Conservation (phyloP, 2,113 vertebrate species). For the Egretta garzetta region DNA sequence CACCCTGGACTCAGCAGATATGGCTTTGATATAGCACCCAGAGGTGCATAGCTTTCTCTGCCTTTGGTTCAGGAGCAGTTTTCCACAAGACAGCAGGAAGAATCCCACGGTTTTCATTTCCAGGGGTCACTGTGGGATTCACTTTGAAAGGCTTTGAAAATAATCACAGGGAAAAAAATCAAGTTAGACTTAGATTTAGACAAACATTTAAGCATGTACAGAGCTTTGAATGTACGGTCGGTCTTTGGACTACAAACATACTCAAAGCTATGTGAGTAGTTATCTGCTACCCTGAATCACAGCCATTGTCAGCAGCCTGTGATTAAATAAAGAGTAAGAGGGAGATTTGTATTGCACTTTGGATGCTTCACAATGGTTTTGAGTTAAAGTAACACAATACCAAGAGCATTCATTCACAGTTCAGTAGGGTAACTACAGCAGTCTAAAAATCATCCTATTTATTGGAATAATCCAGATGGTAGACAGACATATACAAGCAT, state of each 20-base stretch:
- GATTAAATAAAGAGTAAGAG: not conserved
- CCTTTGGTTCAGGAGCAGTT: not conserved
- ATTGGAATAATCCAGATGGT: not conserved
- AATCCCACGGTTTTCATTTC: not conserved
- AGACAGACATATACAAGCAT: not conserved
- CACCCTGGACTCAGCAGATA: not conserved
- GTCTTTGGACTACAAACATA: not conserved
- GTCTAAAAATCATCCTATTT: not conserved
- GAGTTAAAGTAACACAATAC: not conserved
- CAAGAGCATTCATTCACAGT: not conserved
- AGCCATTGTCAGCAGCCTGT: not conserved
- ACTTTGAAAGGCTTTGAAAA: not conserved
- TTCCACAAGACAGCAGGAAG: not conserved
- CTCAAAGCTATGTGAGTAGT: not conserved
- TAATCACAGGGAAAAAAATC: not conserved
- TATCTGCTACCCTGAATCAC: conserved; percentile 14
- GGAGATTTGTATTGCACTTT: not conserved
- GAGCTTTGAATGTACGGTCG: not conserved
- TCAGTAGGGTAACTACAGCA: not conserved
- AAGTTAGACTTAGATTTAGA: not conserved
- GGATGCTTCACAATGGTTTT: not conserved
- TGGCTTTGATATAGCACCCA: not conserved
- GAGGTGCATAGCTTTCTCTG: not conserved
- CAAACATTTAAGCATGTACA: not conserved
- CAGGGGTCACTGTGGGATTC: not conserved